Evolutionary conservation across 2,113 vertebrate species (phyloP), one percentile per base, ranked within the genome.

Genomic region (Pitta sordida): DNA sequence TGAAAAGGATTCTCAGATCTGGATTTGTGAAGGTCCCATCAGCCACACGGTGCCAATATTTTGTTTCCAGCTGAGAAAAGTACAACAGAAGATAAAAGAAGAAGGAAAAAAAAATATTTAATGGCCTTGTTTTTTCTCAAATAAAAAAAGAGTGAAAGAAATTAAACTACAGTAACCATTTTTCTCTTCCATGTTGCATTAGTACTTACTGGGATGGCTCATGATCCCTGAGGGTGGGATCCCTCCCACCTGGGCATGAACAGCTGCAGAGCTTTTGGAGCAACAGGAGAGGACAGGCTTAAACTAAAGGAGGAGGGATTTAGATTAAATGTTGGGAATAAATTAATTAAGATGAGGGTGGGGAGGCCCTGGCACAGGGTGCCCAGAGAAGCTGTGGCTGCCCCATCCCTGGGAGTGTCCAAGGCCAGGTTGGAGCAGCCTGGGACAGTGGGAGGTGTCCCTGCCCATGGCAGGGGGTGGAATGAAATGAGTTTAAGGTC

Each of bases 311-410:
- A 69, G 4, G 8, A 46, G 64, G n/a, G 10, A 62, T 62, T 78
- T 46, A 24, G 4, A 16, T 24, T 13, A 2, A 12, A 21, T 23
- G 13, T 13, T 53, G n/a, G 39, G 15, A 39, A 69, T 46, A 29
- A 69, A 39, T 37, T 52, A 37, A 10, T 2, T n/a, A 26, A 12
- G 53, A 27, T 43, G 37, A 32, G 21, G 21, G 24, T 43, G 20
- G 1, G 0, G 12, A 67, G 32, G 5, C 34, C 34, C 82, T 84
- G 51, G 30, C 37, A 52, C 27, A 52, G n/a, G 21, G 0, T 9
- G 27, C 27, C 27, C 27, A 86, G 53, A 62, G 37, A 0, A 52
- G 37, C 73, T 69, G 53, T 19, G 32, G 17, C 44, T 76, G 62
- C 32, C 32, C 53, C 62, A 44, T 27, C 37, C 44, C 63, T 77